Conservation (phyloP, 1,140 invertebrate genomes). For the Formica exsecta region DNA sequence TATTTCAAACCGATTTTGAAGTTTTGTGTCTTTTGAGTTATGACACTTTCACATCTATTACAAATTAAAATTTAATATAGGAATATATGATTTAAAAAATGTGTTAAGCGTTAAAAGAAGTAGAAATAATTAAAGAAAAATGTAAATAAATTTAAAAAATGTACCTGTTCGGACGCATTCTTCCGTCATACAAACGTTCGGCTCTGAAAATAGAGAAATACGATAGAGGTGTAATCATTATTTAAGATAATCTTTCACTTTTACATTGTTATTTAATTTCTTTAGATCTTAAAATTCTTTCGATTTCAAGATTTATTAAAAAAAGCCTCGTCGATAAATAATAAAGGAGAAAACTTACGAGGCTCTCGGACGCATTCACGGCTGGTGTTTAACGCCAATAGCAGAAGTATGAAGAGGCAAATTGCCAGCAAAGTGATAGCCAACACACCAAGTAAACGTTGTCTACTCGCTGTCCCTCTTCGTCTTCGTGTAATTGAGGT, state of each 20-base stretch:
- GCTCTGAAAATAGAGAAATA: conserved; percentile 84
- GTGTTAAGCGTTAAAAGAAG: conserved; percentile 62
- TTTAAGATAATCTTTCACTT: background rate
- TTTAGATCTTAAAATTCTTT: conserved; percentile 3
- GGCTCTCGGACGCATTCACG: conserved; percentile 77
- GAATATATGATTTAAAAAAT: conserved; percentile 1
- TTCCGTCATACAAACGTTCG: conserved; percentile 89
- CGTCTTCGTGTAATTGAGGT: conserved; percentile 80
- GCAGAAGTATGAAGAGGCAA: conserved; percentile 80
- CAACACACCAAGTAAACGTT: conserved; percentile 80
- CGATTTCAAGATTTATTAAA: background rate
- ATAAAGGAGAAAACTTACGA: conserved; percentile 75
- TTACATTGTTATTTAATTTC: background rate
- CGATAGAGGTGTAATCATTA: background rate
- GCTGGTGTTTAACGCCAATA: conserved; percentile 78
- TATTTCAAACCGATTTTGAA: background rate
- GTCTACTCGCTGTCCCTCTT: conserved; percentile 76
- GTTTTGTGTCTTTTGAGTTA: background rate
- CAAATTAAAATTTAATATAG: background rate
- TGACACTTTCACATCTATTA: background rate
- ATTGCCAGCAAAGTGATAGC: conserved; percentile 78
- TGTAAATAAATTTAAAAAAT: conserved; percentile 9
- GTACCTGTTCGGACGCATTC: conserved; percentile 91
- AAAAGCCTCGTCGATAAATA: background rate
- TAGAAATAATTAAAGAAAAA: no score